Base-by-base conservation (phyloP, 2,113 vertebrate species). In the Monarcha castaneiventris region DNA sequence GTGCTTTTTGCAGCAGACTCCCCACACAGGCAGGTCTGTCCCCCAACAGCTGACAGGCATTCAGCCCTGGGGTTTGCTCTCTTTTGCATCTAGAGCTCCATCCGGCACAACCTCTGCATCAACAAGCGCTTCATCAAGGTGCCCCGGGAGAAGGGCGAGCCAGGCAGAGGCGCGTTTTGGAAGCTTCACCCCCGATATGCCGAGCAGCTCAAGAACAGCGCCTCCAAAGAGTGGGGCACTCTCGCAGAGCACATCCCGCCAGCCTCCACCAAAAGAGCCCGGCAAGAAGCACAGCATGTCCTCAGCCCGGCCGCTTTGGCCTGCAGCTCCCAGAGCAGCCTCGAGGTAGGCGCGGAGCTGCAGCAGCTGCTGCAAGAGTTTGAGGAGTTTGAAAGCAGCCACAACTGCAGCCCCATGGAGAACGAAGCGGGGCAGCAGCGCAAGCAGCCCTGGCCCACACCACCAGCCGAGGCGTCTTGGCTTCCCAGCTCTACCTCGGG, bases 51-150 rank as follows among this genome's bases (percentile, higher is more conserved):
- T 62, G 15, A 27, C 54, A 44, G 55, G n/a, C 15, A 7, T 37
- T 93, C 63, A 96, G 6, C 66, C 64, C 72, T 16, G 29, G 25
- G 10, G 0, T 54, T 79, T 62, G 25, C 30, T 66, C 74, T 63
- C 72, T 79, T 83, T 86, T 37, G 27, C 26, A 69, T 52, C n/a
- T 84, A 99, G 99, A 99, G 99, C 87, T 99, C 99, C 68, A 99
- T 99, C 96, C 98, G 99, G 59, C 99, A 99, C 98, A 99, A 99
- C 95, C 98, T 99, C 81, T 99, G 99, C 3, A 96, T 99, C 96
- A 99, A 99, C 97, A 99, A 99, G 94, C 99, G 98, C 97, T 99
- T 99, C 97, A 98, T 99, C 97, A 99, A 99, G 87, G 99, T 99
- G 43, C 99, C 99, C 1, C 98, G 99, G 18, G 98, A 99, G 97